Conservation (phyloP, 2,113 vertebrate genomes). For the Myotis lucifugus region DNA sequence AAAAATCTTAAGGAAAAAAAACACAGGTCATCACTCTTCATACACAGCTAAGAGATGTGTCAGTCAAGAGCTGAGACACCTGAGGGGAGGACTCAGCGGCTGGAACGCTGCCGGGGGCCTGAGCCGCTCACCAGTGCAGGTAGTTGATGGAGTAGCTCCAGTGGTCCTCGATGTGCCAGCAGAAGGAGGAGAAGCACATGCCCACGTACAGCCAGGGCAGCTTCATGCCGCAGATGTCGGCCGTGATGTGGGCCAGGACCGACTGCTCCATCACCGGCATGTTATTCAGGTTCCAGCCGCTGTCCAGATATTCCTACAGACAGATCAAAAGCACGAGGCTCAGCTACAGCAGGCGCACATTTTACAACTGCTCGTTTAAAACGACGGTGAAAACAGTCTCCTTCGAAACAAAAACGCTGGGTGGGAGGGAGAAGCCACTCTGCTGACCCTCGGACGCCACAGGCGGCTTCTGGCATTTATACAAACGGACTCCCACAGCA, state of each 20-base stretch:
- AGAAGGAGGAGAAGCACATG: conserved; percentile 99
- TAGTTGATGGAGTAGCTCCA: conserved; percentile 99
- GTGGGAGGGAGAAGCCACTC: neutral
- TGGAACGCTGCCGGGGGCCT: too few relatives aligned
- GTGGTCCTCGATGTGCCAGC: conserved; percentile 99
- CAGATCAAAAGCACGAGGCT: accelerated
- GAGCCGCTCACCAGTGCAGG: conserved; percentile 93
- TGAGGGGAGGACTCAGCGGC: neutral
- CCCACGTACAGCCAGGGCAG: conserved; percentile 98
- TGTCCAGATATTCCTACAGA: conserved; percentile 93
- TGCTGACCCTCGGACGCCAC: neutral
- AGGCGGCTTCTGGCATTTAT: neutral
- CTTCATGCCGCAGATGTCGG: conserved; percentile 99
- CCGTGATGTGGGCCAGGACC: conserved; percentile 96
- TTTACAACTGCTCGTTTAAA: neutral
- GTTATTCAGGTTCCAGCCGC: conserved; percentile 99
- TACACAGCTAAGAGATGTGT: neutral
- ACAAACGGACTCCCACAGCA: neutral
- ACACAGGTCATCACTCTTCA: neutral
- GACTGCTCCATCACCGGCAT: conserved; percentile 99
- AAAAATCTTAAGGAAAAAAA: neutral
- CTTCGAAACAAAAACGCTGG: neutral
- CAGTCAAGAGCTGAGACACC: neutral
- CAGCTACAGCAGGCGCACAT: neutral
- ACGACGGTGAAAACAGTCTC: neutral